A percentile compares a stretch with the other conserved stretches of the same genome.
phyloP scores from a whole-genome alignment of 2,888 invertebrate species.

The Ochlodes sylvanus region DNA sequence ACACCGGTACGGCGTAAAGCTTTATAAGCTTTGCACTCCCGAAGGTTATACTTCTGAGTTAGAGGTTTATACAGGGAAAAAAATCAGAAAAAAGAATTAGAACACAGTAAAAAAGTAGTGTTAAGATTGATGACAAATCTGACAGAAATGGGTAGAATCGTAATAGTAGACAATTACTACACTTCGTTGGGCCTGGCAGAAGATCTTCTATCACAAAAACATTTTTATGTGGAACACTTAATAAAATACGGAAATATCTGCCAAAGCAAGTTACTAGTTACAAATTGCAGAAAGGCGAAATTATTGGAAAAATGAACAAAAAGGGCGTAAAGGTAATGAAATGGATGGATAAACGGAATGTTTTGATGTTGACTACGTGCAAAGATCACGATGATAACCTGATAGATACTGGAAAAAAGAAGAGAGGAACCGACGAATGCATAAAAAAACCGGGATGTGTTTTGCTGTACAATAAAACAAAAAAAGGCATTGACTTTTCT shows the following conservation, averaged over 20 bases:
- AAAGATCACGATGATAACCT: slow-evolving; percentile 44
- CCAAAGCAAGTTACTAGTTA: neutral
- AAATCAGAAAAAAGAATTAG: too few relatives aligned
- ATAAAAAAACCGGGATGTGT: too few relatives aligned
- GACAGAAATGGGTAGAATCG: too few relatives aligned
- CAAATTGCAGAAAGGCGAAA: neutral
- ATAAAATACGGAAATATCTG: neutral
- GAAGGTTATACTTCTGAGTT: too few relatives aligned
- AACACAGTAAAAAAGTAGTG: too few relatives aligned
- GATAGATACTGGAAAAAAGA: slow-evolving; percentile 36
- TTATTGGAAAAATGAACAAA: slow-evolving; percentile 27
- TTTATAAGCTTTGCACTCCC: too few relatives aligned
- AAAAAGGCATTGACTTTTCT: slow-evolving; percentile 5
- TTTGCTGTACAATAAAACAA: slow-evolving; percentile 37
- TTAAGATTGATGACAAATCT: too few relatives aligned
- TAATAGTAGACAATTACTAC: slow-evolving; percentile 1
- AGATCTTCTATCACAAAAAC: neutral
- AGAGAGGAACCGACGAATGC: too few relatives aligned
- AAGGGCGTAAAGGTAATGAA: slow-evolving; percentile 43
- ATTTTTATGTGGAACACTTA: neutral
- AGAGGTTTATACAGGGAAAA: too few relatives aligned
- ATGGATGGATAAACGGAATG: slow-evolving; percentile 46
- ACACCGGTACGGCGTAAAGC: too few relatives aligned
- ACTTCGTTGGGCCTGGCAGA: neutral
- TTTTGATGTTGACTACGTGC: slow-evolving; percentile 47